These are phyloP conservation scores for Channa maculata DNA, from an alignment of 2,113 vertebrate genomes.

Conservation along the genomic window DNA sequence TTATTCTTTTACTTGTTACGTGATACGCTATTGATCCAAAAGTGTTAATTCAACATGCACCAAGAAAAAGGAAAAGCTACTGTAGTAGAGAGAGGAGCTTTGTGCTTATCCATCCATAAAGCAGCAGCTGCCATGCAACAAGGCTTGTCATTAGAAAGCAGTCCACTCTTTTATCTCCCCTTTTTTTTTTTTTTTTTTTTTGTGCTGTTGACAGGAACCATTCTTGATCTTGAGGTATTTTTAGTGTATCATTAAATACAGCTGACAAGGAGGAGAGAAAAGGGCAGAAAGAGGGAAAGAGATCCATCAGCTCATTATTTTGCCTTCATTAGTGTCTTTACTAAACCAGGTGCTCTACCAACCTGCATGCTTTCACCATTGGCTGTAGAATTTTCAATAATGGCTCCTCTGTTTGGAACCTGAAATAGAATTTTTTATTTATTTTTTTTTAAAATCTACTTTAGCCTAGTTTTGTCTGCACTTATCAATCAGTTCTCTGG, in stretches of 20 bases:
- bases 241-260: conserved; percentile 48
- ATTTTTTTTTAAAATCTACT: conserved; percentile 50
- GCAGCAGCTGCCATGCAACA: conserved; percentile 11
- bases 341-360: conserved; percentile 13
- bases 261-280: conserved; percentile 37
- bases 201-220: conserved; percentile 28
- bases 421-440: conserved; percentile 46
- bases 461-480: conserved; percentile 46
- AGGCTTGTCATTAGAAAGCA: conserved; percentile 23
- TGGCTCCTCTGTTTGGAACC: conserved; percentile 25
- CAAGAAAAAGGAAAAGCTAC: background rate
- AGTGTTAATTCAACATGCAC: background rate
- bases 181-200: conserved; percentile 7
- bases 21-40: background rate
- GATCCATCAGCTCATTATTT: conserved; percentile 60
- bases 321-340: conserved; percentile 56
- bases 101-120: conserved; percentile 3
- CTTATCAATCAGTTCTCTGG: conserved; percentile 56
- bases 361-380: background rate
- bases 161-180: conserved; percentile 36
- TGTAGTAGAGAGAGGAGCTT: background rate
- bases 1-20: background rate
- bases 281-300: background rate
- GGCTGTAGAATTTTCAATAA: conserved; percentile 43
- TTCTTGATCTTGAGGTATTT: conserved; percentile 55